A percentile compares a stretch with the other conserved stretches of the same genome.
Evolutionary conservation across 2,113 vertebrate genomes (phyloP).

Genomic region (Sturnira hondurensis): DNA sequence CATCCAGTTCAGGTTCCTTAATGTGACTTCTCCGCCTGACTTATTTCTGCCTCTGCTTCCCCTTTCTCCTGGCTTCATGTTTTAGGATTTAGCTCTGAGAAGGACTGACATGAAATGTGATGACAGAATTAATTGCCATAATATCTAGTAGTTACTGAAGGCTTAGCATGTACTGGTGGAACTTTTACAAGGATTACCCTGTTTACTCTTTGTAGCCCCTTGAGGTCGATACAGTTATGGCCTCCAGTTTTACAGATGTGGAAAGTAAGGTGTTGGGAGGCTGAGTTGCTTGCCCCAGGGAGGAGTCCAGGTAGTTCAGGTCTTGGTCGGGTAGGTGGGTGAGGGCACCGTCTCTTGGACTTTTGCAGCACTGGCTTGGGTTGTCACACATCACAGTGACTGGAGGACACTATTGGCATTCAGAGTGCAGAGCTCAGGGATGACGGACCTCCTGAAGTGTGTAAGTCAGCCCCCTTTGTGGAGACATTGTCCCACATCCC

Average conservation of each 20-base stretch:
- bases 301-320: not conserved
- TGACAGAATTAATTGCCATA: not conserved
- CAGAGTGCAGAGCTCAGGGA: not conserved
- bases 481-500: too few species aligned
- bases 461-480: not conserved
- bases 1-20: not conserved
- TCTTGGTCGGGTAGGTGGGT: not conserved
- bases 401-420: not conserved
- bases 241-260: not conserved
- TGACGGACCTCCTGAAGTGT: not conserved
- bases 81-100: not conserved
- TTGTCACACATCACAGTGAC: not conserved
- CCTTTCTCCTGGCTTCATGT: not conserved
- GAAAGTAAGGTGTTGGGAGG: not conserved
- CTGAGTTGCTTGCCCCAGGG: not conserved
- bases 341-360: not conserved
- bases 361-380: not conserved
- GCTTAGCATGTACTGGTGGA: not conserved
- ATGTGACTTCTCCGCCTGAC: not conserved
- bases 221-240: not conserved
- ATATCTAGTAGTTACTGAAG: not conserved
- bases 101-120: not conserved
- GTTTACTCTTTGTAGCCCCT: not conserved
- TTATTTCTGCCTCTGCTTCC: not conserved
- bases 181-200: not conserved